These are phyloP conservation scores for Nothoprocta perdicaria DNA, from an alignment of 2,113 vertebrate genomes.

Conservation along the genomic window DNA sequence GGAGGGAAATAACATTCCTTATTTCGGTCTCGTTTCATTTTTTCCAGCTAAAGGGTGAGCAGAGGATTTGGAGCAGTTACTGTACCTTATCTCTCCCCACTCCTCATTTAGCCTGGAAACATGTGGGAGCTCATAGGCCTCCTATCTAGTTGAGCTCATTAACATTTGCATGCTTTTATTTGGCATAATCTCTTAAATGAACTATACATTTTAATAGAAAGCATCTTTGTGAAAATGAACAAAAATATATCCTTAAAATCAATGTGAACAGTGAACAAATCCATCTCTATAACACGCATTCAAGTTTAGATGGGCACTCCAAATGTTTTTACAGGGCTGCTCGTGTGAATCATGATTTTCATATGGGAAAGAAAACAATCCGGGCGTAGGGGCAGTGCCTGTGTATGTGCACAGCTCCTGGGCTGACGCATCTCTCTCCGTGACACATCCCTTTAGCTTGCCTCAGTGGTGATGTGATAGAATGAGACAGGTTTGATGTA, in stretches of 20 bases:
- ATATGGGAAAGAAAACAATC: not conserved
- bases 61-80: slow-evolving; percentile 6
- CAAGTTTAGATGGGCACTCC: not conserved
- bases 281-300: not conserved
- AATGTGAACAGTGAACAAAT: not conserved
- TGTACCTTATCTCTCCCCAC: not conserved
- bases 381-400: slow-evolving; percentile 19
- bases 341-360: not conserved
- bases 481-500: slow-evolving; percentile 65
- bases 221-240: not conserved
- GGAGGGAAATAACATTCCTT: slow-evolving; percentile 26
- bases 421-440: not conserved
- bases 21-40: slow-evolving; percentile 40
- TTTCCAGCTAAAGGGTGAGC: slow-evolving; percentile 35
- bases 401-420: not conserved
- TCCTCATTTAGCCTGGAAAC: slow-evolving; percentile 3
- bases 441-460: slow-evolving; percentile 23
- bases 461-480: slow-evolving; percentile 54
- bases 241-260: slow-evolving; percentile 9
- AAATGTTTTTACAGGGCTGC: not conserved
- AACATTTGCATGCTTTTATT: not conserved
- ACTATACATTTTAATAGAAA: not conserved
- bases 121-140: not conserved
- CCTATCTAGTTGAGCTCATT: not conserved
- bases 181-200: not conserved